phyloP scores from a whole-genome alignment of 2,888 invertebrate genomes.

The Brenthis ino region DNA sequence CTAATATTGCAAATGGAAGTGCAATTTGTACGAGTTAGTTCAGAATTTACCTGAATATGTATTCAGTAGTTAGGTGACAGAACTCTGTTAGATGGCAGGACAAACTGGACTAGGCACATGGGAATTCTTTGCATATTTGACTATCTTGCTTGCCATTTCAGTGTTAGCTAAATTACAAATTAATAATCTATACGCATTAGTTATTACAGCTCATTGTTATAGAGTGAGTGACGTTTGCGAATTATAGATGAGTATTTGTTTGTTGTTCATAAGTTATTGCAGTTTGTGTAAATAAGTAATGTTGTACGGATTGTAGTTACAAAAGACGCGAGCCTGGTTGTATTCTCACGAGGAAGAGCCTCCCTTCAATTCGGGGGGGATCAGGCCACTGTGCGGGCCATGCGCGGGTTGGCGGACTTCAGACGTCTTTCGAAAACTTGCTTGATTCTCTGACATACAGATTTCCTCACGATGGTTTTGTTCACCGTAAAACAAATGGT shows the following conservation, averaged over 20 bases:
- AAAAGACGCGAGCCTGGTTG: no score
- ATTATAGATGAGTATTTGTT: constrained; percentile 2
- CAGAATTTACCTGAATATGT: constrained; percentile 37
- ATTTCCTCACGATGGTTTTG: no score
- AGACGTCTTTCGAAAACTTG: no score
- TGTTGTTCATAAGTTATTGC: background rate
- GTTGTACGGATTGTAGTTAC: no score
- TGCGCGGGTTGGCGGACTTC: no score
- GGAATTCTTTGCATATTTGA: constrained; percentile 70
- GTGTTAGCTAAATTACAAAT: constrained; percentile 39
- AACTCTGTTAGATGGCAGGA: constrained; percentile 48
- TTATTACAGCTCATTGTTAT: constrained; percentile 13
- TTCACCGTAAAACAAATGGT: no score
- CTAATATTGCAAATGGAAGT: constrained; percentile 38
- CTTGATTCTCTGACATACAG: no score
- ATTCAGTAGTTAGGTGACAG: constrained; percentile 54
- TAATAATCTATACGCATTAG: constrained; percentile 30
- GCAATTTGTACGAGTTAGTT: constrained; percentile 49
- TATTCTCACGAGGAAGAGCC: no score
- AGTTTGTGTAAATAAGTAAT: background rate
- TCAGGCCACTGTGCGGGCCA: no score
- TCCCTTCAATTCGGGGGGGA: no score
- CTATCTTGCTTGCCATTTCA: constrained; percentile 60
- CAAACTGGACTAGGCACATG: constrained; percentile 47
- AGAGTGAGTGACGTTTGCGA: constrained; percentile 9